These are phyloP conservation scores for Rhodinocichla rosea DNA, from an alignment of 2,113 vertebrate species.

Conservation along the genomic window DNA sequence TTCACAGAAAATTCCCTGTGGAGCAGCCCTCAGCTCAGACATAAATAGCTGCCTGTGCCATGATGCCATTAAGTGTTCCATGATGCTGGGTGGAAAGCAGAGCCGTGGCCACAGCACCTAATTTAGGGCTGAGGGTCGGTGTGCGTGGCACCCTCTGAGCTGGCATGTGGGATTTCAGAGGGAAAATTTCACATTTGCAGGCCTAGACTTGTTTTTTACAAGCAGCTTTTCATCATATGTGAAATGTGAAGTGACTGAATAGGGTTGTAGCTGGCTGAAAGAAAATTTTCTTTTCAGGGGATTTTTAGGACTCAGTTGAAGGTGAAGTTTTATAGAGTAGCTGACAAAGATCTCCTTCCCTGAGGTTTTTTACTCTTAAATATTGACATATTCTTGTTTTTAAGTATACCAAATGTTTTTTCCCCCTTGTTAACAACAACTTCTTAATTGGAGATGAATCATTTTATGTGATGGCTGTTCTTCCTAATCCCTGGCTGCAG, in stretches of 20 bases:
- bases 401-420: neutral
- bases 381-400: neutral
- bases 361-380: neutral
- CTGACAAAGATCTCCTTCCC: neutral
- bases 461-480: neutral
- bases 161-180: neutral
- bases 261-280: neutral
- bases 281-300: neutral
- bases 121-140: neutral
- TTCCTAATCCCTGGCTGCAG: neutral
- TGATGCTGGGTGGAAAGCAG: neutral
- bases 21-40: conserved; percentile 13
- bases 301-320: neutral
- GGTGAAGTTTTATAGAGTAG: neutral
- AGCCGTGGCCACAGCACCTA: neutral
- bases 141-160: neutral
- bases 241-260: neutral
- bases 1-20: conserved; percentile 38
- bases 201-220: neutral
- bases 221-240: neutral
- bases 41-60: conserved; percentile 34
- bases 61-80: neutral
- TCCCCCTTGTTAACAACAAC: neutral
- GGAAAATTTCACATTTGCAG: neutral
- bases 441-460: neutral